Conservation (phyloP, 2,113 vertebrate species). For the Cephalopterus ornatus region DNA sequence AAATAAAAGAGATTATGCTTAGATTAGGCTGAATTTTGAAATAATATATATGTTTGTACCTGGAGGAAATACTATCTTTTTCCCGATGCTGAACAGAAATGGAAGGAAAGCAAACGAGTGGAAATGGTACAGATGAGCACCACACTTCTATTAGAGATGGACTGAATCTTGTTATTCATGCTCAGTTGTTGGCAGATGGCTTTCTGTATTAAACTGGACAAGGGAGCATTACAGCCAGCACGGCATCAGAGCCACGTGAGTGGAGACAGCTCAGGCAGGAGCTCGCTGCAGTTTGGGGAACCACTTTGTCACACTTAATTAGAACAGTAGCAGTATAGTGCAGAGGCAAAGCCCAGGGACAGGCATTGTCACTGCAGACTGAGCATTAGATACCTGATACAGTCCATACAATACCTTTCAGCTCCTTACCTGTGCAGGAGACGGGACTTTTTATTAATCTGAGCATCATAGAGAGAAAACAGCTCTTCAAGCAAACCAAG, state of each 20-base stretch:
- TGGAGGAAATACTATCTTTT: background rate
- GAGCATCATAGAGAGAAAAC: background rate
- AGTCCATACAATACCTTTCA: background rate
- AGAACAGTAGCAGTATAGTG: background rate
- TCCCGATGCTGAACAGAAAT: background rate
- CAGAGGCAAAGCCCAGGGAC: background rate
- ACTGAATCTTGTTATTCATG: background rate
- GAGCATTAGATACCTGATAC: background rate
- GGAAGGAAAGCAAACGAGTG: background rate
- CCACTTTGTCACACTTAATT: background rate
- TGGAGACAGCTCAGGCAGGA: background rate
- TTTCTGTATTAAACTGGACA: background rate
- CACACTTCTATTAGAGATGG: background rate
- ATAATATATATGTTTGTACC: background rate
- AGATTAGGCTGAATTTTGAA: background rate
- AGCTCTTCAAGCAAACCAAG: background rate
- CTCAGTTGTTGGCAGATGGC: constrained; percentile 2
- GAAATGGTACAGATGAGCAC: background rate
- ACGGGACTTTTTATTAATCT: background rate
- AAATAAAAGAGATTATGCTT: background rate
- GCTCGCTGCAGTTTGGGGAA: background rate
- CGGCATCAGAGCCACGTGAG: background rate
- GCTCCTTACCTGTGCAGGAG: background rate
- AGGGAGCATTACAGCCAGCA: background rate
- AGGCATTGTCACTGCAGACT: background rate